Conservation (phyloP, 2,797 vertebrate species). For the Falco biarmicus region DNA sequence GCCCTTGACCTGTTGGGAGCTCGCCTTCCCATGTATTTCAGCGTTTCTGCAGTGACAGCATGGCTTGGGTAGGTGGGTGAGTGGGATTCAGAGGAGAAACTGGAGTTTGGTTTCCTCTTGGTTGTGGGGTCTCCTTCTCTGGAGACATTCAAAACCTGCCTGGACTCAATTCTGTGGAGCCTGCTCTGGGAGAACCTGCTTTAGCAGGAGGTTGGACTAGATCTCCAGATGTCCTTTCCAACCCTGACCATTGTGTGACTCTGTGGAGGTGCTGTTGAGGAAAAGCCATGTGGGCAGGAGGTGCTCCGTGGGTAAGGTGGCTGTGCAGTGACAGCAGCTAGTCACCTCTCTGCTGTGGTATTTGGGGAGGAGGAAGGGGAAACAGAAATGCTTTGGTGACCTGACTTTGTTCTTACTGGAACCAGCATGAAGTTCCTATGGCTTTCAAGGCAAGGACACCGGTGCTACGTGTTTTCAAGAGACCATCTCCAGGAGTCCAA, state of each 20-base stretch:
- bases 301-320: no score
- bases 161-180: no score
- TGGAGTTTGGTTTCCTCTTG: not conserved
- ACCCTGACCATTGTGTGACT: no score
- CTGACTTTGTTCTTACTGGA: not conserved
- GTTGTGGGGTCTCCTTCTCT: fast-evolving
- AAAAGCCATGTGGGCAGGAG: not conserved
- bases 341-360: not conserved
- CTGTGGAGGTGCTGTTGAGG: not conserved
- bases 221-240: no score
- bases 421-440: not conserved
- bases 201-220: no score
- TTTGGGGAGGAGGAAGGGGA: not conserved
- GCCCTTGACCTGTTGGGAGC: not conserved
- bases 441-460: not conserved
- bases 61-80: not conserved
- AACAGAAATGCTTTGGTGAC: not conserved
- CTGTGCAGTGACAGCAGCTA: not conserved
- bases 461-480: not conserved
- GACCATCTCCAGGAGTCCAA: not conserved
- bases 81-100: not conserved
- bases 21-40: fast-evolving
- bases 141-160: no score
- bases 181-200: no score
- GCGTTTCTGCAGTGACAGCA: not conserved